Evolutionary conservation across 1,140 invertebrate species (phyloP).

Genomic region (Atta texana): DNA sequence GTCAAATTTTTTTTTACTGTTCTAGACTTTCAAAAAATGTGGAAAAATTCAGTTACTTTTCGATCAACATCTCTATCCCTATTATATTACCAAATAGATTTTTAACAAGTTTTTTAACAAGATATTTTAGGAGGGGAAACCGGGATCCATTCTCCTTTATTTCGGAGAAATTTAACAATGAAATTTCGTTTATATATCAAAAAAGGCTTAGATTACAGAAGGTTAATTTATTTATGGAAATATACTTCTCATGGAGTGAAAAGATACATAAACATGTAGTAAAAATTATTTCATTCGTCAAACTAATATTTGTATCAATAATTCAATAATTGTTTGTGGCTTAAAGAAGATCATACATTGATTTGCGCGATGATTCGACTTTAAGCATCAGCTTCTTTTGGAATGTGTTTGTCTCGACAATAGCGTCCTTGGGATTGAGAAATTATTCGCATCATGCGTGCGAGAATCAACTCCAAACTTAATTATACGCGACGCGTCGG

Average conservation of each 20-base stretch:
- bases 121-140: too few species aligned
- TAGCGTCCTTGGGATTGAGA: slow-evolving; percentile 65
- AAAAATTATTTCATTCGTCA: background rate
- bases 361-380: slow-evolving; percentile 35
- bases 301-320: background rate
- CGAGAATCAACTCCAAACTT: slow-evolving; percentile 84
- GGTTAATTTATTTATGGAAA: slow-evolving; percentile 5
- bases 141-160: too few species aligned
- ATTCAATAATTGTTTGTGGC: background rate
- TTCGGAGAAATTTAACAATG: too few species aligned
- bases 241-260: background rate
- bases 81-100: too few species aligned
- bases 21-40: too few species aligned
- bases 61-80: too few species aligned
- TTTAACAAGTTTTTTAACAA: too few species aligned
- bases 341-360: background rate
- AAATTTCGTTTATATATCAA: too few species aligned
- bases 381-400: slow-evolving; percentile 4
- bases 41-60: too few species aligned
- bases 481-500: slow-evolving; percentile 81
- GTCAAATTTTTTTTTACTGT: too few species aligned
- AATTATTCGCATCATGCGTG: slow-evolving; percentile 84
- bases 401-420: slow-evolving; percentile 57
- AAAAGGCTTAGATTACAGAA: too few species aligned
- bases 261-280: background rate